phyloP scores from a whole-genome alignment of 2,797 vertebrate species.

The Pagetopsis macropterus region DNA sequence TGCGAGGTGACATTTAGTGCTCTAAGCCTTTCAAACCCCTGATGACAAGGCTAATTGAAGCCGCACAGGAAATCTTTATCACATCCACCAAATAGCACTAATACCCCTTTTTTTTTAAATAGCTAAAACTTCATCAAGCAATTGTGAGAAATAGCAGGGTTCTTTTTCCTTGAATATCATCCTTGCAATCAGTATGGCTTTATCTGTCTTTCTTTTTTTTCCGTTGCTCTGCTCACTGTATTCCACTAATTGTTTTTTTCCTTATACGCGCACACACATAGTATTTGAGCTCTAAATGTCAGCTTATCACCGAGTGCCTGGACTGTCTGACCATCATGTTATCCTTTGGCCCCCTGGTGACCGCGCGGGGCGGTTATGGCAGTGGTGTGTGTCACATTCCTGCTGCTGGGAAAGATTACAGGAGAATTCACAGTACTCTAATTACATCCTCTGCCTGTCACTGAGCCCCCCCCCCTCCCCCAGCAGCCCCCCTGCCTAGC shows the following conservation, averaged over 20 bases:
- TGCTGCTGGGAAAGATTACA: conserved; percentile 71
- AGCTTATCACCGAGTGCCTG: conserved; percentile 44
- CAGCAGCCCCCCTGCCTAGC: conserved; percentile 28
- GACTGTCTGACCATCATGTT: conserved; percentile 55
- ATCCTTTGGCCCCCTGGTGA: conserved; percentile 60
- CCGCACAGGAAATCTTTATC: conserved; percentile 52
- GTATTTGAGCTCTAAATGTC: conserved; percentile 52
- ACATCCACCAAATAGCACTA: conserved; percentile 26
- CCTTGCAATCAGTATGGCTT: conserved; percentile 1
- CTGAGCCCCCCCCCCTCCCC: conserved; percentile 12
- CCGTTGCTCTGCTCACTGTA: conserved; percentile 5
- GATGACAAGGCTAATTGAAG: conserved; percentile 64
- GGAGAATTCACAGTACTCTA: conserved; percentile 73
- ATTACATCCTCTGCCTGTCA: conserved; percentile 72
- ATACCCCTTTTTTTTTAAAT: background rate
- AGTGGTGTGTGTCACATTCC: conserved; percentile 71
- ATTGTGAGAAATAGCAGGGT: conserved; percentile 8
- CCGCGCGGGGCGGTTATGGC: conserved; percentile 52
- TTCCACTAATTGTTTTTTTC: conserved; percentile 19
- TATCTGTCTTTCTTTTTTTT: background rate
- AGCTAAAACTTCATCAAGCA: background rate
- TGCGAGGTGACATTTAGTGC: conserved; percentile 52
- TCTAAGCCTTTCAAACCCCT: conserved; percentile 51
- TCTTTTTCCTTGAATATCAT: conserved; percentile 10
- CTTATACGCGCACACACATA: background rate